Percentiles rank a stretch among this genome's conserved stretches.
Conservation (phyloP, 1,140 invertebrate species). For the Drosophila jambulina region DNA sequence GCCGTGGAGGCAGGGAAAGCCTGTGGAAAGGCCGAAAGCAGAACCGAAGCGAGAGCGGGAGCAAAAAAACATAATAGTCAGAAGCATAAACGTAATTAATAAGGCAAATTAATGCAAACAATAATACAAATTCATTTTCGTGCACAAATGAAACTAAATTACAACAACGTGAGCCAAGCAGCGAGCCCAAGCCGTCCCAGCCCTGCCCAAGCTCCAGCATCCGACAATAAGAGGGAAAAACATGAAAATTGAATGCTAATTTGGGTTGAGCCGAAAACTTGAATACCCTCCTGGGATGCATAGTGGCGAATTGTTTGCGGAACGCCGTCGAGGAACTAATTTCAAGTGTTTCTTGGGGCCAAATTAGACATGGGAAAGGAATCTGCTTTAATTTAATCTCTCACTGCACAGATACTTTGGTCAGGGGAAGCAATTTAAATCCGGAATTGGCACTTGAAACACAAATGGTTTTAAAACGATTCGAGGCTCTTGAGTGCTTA, state of each 20-base stretch:
- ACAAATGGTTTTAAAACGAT: conserved; percentile 11
- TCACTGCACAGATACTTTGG: conserved; percentile 1
- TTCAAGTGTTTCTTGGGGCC: conserved; percentile 26
- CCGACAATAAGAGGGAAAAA: conserved; percentile 19
- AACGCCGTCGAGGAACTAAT: conserved; percentile 12
- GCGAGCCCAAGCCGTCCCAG: neutral
- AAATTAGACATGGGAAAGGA: conserved; percentile 29
- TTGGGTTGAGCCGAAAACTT: conserved; percentile 55
- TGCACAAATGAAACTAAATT: conserved; percentile 82
- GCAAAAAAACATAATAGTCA: conserved; percentile 52
- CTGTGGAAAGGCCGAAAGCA: conserved; percentile 8
- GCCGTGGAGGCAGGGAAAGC: neutral
- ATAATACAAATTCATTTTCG: conserved; percentile 84
- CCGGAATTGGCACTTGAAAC: neutral
- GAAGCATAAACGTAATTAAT: conserved; percentile 81
- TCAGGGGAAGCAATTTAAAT: conserved; percentile 16
- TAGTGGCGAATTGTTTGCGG: conserved; percentile 26
- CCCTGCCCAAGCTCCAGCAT: neutral
- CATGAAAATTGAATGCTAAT: conserved; percentile 63
- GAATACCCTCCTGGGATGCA: conserved; percentile 51
- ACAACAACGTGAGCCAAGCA: conserved; percentile 67
- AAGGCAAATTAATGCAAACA: conserved; percentile 84
- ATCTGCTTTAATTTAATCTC: conserved; percentile 30
- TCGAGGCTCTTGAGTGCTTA: neutral
- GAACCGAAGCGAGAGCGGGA: neutral